Percentiles rank a stretch among this genome's conserved stretches.
phyloP scores from a whole-genome alignment of 2,797 vertebrate genomes.

The Hyperoplus immaculatus region DNA sequence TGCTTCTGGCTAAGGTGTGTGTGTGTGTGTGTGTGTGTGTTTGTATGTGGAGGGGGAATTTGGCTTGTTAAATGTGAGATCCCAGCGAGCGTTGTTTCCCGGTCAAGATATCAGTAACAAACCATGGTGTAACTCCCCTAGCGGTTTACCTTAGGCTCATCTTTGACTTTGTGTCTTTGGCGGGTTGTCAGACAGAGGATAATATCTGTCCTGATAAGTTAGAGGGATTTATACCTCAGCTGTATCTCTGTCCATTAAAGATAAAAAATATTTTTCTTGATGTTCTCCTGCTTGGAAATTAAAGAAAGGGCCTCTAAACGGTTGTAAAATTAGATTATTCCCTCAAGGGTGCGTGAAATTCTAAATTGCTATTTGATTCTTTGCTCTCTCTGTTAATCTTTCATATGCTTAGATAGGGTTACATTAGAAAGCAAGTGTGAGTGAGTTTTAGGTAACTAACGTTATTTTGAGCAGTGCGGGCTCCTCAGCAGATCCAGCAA shows the following conservation, averaged over 20 bases:
- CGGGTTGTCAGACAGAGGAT: slow-evolving; percentile 21
- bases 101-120: slow-evolving; percentile 47
- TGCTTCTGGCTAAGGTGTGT: slow-evolving; percentile 38
- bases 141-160: slow-evolving; percentile 38
- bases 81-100: slow-evolving; percentile 62
- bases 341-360: slow-evolving; percentile 14
- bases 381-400: slow-evolving; percentile 24
- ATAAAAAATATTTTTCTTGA: slow-evolving; percentile 1
- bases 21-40: slow-evolving; percentile 19
- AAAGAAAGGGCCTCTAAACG: slow-evolving; percentile 25
- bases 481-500: slow-evolving; percentile 23
- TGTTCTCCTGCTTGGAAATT: slow-evolving; percentile 10
- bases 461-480: slow-evolving; percentile 31
- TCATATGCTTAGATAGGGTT: slow-evolving; percentile 33
- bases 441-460: slow-evolving; percentile 11
- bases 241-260: slow-evolving; percentile 6
- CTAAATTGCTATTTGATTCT: slow-evolving; percentile 14
- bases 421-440: not conserved
- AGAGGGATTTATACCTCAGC: slow-evolving; percentile 12
- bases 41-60: slow-evolving; percentile 49
- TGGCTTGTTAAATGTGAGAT: slow-evolving; percentile 75
- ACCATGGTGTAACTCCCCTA: slow-evolving; percentile 29
- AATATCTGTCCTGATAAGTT: slow-evolving; percentile 10
- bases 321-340: slow-evolving; percentile 42
- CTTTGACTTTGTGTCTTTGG: slow-evolving; percentile 21